Evolutionary conservation across 2,888 invertebrate genomes (phyloP), one percentile per base, ranked within the genome.

Genomic region (Cryptocheilus praepositus): DNA sequence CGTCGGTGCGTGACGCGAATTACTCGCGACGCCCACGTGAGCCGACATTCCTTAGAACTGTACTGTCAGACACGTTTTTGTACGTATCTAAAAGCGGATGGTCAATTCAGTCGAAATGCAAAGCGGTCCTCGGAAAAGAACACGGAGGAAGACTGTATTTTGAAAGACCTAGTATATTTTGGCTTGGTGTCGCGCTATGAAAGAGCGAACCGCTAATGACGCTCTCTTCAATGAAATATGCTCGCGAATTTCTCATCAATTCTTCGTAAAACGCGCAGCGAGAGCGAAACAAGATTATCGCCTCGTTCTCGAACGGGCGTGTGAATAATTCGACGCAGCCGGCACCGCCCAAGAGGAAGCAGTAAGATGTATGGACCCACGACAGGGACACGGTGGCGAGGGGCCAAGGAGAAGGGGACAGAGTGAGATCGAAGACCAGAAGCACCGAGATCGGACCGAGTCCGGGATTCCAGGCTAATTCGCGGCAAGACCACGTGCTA

Each of bases 391-490:
- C 59, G 64, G 66, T 3, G 51, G 16, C 44, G 56, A 53, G 19
- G 44, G 58, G 22, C 46, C 15, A 55, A 36, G 8, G 36, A 11
- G 36, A 11, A 11, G 36, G 7, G 36, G 13, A 46, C 45, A n/a
- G 58, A 49, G 45, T 15, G 53, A 54, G 46, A 54, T 64, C 49
- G 28, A 61, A 64, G 59, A 18, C 52, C 59, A 36, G 36, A 36
- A 36, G 36, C 36, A 36, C 64, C 55, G 44, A 60, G 49, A 62
- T 66, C 69, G 73, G 71, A 67, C 70, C 64, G 66, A 51, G 65
- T 67, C 70, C 69, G 67, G 74, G 76, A 82, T 84, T 80, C 82
- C 80, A 71, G 70, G 76, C 81, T 84, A 83, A 83, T 84, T 84
- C 82, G 80, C 61, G 55, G 77, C 72, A 76, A 78, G 75, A 74